Evolutionary conservation across 2,797 vertebrate species (phyloP).

Genomic region (Acipenser oxyrinchus): DNA sequence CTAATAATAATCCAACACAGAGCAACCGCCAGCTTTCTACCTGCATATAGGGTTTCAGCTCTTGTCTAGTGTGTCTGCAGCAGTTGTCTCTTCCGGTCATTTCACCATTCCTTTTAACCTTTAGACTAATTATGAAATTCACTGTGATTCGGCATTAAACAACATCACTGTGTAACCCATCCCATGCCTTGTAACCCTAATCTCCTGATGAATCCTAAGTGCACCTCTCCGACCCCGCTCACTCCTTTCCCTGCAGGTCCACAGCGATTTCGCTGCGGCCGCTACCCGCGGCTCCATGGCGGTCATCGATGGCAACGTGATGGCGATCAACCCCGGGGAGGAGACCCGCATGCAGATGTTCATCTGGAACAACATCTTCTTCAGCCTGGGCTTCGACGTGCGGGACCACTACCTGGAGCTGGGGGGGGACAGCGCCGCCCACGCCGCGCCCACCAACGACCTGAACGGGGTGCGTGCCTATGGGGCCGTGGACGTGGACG

Average conservation of each 20-base stretch:
- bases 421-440: conserved; percentile 88
- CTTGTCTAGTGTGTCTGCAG: too few species aligned
- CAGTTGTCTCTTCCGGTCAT: too few species aligned
- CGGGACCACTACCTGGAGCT: conserved; percentile 96
- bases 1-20: too few species aligned
- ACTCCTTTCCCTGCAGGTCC: conserved; percentile 61
- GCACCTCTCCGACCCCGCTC: neutral
- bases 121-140: too few species aligned
- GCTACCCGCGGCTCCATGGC: conserved; percentile 94
- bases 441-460: conserved; percentile 89
- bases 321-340: conserved; percentile 97
- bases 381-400: conserved; percentile 94
- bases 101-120: too few species aligned
- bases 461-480: conserved; percentile 92
- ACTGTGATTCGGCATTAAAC: too few species aligned
- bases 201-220: too few species aligned
- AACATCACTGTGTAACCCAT: too few species aligned
- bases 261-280: conserved; percentile 94
- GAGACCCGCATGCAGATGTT: conserved; percentile 99
- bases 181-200: too few species aligned
- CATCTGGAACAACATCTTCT: conserved; percentile 99
- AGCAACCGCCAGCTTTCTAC: too few species aligned
- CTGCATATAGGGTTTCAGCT: too few species aligned
- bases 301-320: conserved; percentile 94
- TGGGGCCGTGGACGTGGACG: conserved; percentile 89